These are phyloP conservation scores for Pagetopsis macropterus DNA, from an alignment of 2,797 vertebrate genomes.

Conservation along the genomic window DNA sequence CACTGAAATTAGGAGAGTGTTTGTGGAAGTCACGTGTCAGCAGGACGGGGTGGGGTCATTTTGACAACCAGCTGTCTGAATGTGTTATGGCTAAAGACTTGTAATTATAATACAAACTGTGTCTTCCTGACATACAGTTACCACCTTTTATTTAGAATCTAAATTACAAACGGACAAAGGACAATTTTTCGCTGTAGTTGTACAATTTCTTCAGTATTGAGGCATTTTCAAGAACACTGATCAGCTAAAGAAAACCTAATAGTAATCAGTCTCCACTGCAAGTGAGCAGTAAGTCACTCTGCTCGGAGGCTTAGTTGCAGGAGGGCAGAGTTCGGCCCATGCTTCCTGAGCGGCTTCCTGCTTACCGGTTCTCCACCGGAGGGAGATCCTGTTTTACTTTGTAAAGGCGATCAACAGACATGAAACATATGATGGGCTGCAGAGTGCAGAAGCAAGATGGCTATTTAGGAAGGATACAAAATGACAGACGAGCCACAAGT, in stretches of 20 bases:
- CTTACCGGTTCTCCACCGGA: background rate
- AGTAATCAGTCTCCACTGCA: background rate
- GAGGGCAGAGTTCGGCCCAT: background rate
- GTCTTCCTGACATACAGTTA: background rate
- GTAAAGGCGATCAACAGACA: background rate
- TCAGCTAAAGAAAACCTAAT: constrained; percentile 17
- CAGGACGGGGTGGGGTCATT: constrained; percentile 15
- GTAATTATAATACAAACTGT: constrained; percentile 8
- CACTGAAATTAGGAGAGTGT: constrained; percentile 45
- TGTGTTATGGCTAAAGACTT: constrained; percentile 18
- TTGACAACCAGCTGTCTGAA: background rate
- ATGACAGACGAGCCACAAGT: background rate
- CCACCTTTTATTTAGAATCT: constrained; percentile 1
- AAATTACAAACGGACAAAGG: background rate
- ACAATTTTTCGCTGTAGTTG: background rate
- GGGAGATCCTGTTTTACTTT: background rate
- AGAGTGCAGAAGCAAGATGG: background rate
- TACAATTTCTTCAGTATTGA: background rate
- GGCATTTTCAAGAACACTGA: background rate
- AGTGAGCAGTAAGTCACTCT: background rate
- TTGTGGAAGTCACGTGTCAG: constrained; percentile 40
- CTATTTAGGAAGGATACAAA: background rate
- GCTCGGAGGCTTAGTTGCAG: background rate
- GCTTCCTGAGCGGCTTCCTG: background rate
- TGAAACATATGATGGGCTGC: background rate